Percentiles rank a stretch among this genome's conserved stretches.
Evolutionary conservation across 2,888 invertebrate genomes (phyloP).

Genomic region (Anticlea derivata): DNA sequence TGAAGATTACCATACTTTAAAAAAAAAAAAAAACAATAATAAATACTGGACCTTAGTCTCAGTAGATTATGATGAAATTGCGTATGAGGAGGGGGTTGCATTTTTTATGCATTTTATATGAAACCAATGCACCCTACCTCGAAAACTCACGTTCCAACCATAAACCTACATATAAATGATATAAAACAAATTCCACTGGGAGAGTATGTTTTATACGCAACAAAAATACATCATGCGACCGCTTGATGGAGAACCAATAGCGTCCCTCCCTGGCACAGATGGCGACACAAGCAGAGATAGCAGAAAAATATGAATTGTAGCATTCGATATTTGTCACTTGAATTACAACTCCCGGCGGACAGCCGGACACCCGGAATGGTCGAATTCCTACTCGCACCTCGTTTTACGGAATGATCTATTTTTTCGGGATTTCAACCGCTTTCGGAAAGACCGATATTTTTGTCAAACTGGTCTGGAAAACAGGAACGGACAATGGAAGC

Average conservation of each 20-base stretch:
- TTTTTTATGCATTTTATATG: slow-evolving; percentile 60
- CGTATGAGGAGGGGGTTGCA: slow-evolving; percentile 51
- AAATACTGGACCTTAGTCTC: slow-evolving; percentile 4
- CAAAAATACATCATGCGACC: slow-evolving; percentile 81
- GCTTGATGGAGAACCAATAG: slow-evolving; percentile 82
- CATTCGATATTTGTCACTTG: slow-evolving; percentile 84
- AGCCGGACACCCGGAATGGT: slow-evolving; percentile 63
- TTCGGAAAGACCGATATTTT: background rate
- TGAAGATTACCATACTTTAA: too few species aligned
- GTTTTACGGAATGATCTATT: slow-evolving; percentile 73
- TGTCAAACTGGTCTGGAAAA: slow-evolving; percentile 1
- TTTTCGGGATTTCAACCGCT: slow-evolving; percentile 46
- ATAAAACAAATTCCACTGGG: slow-evolving; percentile 79
- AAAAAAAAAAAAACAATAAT: too few species aligned
- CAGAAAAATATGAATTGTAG: slow-evolving; percentile 83
- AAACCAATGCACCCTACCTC: slow-evolving; percentile 54
- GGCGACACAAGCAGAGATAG: slow-evolving; percentile 80
- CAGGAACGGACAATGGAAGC: background rate
- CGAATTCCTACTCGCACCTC: slow-evolving; percentile 73
- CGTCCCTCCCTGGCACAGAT: slow-evolving; percentile 80
- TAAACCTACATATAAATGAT: slow-evolving; percentile 77
- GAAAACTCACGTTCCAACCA: slow-evolving; percentile 72
- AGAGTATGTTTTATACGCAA: slow-evolving; percentile 79
- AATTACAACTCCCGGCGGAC: slow-evolving; percentile 80
- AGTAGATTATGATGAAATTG: slow-evolving; percentile 3